Base-by-base conservation (phyloP, 2,113 vertebrate species). In the Ptilorrhoa leucosticta region DNA sequence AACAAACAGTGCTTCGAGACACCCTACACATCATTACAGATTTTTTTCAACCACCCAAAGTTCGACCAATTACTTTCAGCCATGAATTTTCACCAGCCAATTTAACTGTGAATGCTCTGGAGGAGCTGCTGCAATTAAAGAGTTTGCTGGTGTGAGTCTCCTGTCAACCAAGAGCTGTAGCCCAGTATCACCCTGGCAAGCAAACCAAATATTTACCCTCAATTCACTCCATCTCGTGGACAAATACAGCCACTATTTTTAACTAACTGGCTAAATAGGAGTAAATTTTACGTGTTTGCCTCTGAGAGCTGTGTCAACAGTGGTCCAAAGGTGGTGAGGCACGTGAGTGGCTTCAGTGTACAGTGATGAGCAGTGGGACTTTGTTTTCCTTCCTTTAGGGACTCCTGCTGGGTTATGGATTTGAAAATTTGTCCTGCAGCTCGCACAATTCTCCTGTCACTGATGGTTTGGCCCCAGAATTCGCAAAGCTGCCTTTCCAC, bases 191-290 rank as follows among this genome's bases (percentile, higher is more conserved):
- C 45, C 78, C n/a, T 5, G 26, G 57, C 28, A 27, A 69, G 37
- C 35, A 82, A 89, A 54, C 44, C 69, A 83, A 95, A 80, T 90
- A 95, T 93, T 95, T 61, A 85, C 81, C 61, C 42, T 76, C 47
- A 22, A 45, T 60, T 79, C 81, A 72, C 27, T 93, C 87, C 53
- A 57, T 42, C 78, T 54, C 73, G 9, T 96, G 70, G 42, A 47
- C 66, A 96, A 96, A 94, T 1, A 85, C 39, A 44, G 0, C 4
- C 1, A 4, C n/a, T 86, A 21, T 89, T 93, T 95, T 70, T 63
- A 93, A 86, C 83, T 58, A 40, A 16, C 20, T 57, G 63, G 26
- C 15, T 58, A 58, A 65, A 92, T 0, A 60, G 47, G n/a, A 86
- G 82, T 45, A 45, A 65, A 48, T 50, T 53, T 42, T 14, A 42